A percentile compares a stretch with the other conserved stretches of the same genome.
Conservation (phyloP, 2,888 invertebrate species). For the Pyralis farinalis region DNA sequence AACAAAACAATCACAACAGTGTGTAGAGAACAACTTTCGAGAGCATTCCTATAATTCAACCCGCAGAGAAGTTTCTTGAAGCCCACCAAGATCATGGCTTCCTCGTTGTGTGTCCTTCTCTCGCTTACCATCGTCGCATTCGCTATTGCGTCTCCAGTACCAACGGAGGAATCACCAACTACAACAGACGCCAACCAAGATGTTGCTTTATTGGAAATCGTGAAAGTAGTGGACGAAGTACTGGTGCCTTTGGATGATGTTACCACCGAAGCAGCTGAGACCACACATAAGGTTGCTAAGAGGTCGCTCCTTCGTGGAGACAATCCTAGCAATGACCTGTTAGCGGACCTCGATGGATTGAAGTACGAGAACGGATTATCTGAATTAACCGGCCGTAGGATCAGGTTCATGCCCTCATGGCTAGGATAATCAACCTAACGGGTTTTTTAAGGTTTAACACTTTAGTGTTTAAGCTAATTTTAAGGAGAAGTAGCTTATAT, state of each 20-base stretch:
- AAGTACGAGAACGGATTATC: slow-evolving; percentile 47
- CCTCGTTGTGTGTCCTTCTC: slow-evolving; percentile 45
- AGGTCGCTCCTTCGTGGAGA: slow-evolving; percentile 57
- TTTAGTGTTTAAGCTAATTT: too few relatives aligned
- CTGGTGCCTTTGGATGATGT: slow-evolving; percentile 37
- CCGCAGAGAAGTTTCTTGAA: slow-evolving; percentile 49
- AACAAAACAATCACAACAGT: slow-evolving; percentile 30
- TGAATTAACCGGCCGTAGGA: slow-evolving; percentile 57
- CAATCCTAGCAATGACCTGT: slow-evolving; percentile 54
- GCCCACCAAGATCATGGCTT: slow-evolving; percentile 55
- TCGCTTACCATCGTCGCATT: slow-evolving; percentile 42
- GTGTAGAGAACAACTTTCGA: slow-evolving; percentile 35
- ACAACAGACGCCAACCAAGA: slow-evolving; percentile 34
- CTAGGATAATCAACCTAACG: slow-evolving; percentile 42
- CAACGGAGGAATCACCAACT: slow-evolving; percentile 30
- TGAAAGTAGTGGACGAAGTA: slow-evolving; percentile 49
- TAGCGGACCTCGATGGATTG: slow-evolving; percentile 54
- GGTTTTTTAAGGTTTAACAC: background rate
- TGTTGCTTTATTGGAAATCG: slow-evolving; percentile 36
- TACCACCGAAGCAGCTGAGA: slow-evolving; percentile 30
- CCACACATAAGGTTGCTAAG: slow-evolving; percentile 50
- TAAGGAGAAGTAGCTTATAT: too few relatives aligned
- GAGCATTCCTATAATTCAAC: slow-evolving; percentile 28
- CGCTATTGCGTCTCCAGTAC: slow-evolving; percentile 43
- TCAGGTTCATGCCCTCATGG: slow-evolving; percentile 69